Conservation (phyloP, 2,113 vertebrate species). For the Centropristis striata region DNA sequence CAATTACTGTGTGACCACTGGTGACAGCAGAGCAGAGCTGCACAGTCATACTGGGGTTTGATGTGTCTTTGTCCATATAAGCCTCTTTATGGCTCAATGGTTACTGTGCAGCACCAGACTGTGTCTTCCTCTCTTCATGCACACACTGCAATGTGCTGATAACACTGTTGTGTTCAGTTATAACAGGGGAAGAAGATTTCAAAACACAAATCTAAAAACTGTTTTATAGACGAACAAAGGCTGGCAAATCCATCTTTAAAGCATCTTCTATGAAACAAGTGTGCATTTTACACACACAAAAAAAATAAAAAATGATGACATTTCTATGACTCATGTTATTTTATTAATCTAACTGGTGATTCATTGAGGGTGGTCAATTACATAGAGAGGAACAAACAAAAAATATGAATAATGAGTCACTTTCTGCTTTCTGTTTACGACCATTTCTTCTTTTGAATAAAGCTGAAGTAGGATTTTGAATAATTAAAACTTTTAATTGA, state of each 20-base stretch:
- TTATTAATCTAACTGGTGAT: conserved; percentile 4
- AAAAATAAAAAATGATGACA: not conserved
- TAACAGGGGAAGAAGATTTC: not conserved
- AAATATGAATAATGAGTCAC: not conserved
- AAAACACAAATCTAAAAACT: not conserved
- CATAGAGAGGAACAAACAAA: not conserved
- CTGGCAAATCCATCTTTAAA: not conserved
- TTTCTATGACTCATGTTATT: conserved; percentile 12
- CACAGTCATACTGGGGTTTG: conserved; percentile 36
- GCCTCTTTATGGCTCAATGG: conserved; percentile 8
- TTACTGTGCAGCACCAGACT: conserved; percentile 10
- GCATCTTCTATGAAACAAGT: not conserved
- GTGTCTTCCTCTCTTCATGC: not conserved
- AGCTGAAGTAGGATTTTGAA: not conserved
- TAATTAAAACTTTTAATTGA: not conserved
- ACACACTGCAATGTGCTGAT: conserved; percentile 3
- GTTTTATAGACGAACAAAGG: not conserved
- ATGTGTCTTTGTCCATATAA: conserved; percentile 29
- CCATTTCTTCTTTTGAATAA: not conserved
- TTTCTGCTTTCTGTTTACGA: not conserved
- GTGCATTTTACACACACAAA: not conserved
- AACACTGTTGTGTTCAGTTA: not conserved
- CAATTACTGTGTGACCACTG: conserved; percentile 52
- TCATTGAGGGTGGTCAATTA: conserved; percentile 15
- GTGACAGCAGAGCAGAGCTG: conserved; percentile 44